Evolutionary conservation across 92 coral and sea anemone genomes (phyloP).

Genomic region (Zoanthus sansibaricus): DNA sequence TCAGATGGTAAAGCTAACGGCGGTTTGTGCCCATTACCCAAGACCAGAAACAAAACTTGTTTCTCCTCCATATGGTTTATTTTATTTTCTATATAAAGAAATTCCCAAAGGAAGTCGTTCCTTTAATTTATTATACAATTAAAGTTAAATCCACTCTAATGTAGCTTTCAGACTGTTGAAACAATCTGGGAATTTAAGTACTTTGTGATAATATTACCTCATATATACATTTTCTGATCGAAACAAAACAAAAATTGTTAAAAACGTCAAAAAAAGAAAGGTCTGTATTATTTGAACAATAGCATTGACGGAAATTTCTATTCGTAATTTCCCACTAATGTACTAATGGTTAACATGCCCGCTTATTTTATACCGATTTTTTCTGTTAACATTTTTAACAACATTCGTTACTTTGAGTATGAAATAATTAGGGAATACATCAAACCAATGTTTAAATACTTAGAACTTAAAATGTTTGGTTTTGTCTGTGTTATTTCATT

Average conservation of each 20-base stretch:
- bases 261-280: neutral
- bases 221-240: neutral
- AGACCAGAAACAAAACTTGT: neutral
- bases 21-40: neutral
- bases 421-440: neutral
- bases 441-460: neutral
- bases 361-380: neutral
- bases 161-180: neutral
- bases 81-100: neutral
- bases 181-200: neutral
- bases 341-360: neutral
- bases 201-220: neutral
- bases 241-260: neutral
- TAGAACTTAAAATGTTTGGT: neutral
- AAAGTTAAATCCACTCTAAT: neutral
- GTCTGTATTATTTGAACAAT: neutral
- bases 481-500: neutral
- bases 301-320: neutral
- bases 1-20: neutral
- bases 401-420: neutral
- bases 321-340: neutral
- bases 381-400: neutral
- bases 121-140: slow-evolving; percentile 1
- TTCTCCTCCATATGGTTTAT: neutral
- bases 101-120: slow-evolving; percentile 1